A percentile compares a stretch with the other conserved stretches of the same genome.
Conservation (phyloP, 2,113 vertebrate genomes). For the Pachycephala philippinensis region DNA sequence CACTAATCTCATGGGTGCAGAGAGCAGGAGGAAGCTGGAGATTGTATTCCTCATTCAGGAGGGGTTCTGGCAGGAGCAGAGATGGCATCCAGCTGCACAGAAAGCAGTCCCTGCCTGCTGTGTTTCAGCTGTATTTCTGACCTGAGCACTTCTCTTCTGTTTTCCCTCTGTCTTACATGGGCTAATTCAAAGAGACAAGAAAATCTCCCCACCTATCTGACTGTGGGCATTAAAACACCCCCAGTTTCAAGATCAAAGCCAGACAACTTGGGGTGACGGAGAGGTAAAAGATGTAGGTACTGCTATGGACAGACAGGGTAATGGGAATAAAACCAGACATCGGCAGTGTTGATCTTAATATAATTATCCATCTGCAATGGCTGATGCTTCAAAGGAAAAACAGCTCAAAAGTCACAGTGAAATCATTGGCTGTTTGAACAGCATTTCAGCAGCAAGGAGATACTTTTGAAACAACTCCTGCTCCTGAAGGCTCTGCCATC, state of each 20-base stretch:
- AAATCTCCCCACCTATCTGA: background rate
- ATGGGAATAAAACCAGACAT: background rate
- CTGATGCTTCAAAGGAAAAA: background rate
- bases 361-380: background rate
- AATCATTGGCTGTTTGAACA: fast-evolving
- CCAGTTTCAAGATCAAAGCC: background rate
- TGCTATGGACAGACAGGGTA: background rate
- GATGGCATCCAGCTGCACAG: background rate
- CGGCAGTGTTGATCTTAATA: background rate
- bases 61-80: background rate
- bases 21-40: background rate
- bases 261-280: background rate
- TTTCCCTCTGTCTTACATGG: background rate
- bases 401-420: background rate
- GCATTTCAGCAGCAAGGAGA: background rate
- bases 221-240: background rate
- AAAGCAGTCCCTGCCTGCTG: background rate
- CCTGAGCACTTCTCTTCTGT: background rate
- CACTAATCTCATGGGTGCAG: fast-evolving
- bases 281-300: background rate
- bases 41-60: background rate
- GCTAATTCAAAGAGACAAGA: background rate
- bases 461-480: background rate
- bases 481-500: background rate
- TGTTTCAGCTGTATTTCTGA: background rate